Conservation (phyloP, 2,888 invertebrate species). For the Pocota personata region DNA sequence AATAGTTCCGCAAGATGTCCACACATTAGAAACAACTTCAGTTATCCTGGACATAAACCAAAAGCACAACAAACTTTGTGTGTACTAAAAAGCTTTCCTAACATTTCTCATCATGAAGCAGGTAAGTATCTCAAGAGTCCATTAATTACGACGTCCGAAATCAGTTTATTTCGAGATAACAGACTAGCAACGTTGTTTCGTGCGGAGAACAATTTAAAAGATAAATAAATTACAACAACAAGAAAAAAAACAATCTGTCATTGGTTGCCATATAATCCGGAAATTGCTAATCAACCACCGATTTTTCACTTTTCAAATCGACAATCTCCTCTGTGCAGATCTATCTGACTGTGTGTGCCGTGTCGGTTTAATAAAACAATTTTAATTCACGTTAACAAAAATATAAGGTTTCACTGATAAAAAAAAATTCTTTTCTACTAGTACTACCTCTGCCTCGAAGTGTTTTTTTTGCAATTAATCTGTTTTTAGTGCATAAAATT, state of each 20-base stretch:
- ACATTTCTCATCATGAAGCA: conserved; percentile 31
- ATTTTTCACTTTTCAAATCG: conserved; percentile 43
- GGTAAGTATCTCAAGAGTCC: conserved; percentile 63
- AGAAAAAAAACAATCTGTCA: conserved; percentile 1
- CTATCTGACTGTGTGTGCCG: neutral
- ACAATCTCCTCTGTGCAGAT: conserved; percentile 18
- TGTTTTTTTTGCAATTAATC: neutral
- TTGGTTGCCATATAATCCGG: conserved; percentile 19
- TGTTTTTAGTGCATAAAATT: neutral
- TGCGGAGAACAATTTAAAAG: neutral
- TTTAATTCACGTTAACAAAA: neutral
- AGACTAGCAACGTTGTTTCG: conserved; percentile 24
- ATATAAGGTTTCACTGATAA: neutral
- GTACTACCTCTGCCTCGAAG: neutral
- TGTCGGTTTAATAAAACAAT: conserved; percentile 20
- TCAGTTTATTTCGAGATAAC: conserved; percentile 70
- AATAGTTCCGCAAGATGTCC: conserved; percentile 15
- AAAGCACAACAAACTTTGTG: no score
- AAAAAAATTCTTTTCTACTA: neutral
- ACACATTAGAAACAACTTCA: neutral
- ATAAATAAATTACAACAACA: conserved; percentile 22
- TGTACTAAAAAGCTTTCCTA: neutral
- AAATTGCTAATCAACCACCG: conserved; percentile 40
- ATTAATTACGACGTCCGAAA: conserved; percentile 65
- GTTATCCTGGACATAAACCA: neutral